These are phyloP conservation scores for Anguilla anguilla DNA, from an alignment of 2,797 vertebrate genomes.

Conservation along the genomic window DNA sequence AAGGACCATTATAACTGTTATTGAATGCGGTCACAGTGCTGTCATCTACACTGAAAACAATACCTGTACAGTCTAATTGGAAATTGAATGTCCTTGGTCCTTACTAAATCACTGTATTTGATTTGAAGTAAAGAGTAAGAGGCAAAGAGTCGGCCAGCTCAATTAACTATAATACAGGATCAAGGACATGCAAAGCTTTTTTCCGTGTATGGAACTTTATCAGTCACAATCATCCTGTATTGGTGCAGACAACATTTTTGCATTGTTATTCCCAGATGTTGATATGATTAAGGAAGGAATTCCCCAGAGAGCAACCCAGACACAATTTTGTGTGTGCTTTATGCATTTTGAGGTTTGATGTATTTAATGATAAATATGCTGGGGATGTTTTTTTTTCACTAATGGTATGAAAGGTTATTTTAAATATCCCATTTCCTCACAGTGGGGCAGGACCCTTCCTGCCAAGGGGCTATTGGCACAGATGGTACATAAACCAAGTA, in stretches of 20 bases:
- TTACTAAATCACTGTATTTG: not conserved
- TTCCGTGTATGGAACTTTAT: not conserved
- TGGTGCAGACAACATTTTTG: not conserved
- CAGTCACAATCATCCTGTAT: not conserved
- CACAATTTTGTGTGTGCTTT: not conserved
- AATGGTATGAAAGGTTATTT: constrained; percentile 3
- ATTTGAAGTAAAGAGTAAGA: not conserved
- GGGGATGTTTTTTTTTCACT: not conserved
- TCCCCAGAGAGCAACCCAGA: not conserved
- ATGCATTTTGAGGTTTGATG: not conserved
- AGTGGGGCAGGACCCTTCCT: not conserved
- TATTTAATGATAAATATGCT: not conserved
- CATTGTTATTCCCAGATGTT: not conserved
- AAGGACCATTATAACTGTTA: not conserved
- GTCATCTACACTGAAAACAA: not conserved
- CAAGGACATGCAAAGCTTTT: not conserved
- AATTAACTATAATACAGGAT: not conserved
- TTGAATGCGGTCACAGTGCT: not conserved
- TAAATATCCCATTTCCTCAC: not conserved
- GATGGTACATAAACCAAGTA: not conserved
- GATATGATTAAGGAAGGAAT: not conserved
- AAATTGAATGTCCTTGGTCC: not conserved
- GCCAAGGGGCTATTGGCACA: not conserved
- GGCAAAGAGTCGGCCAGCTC: not conserved
- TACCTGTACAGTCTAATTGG: not conserved